phyloP scores from a whole-genome alignment of 1,140 invertebrate species.

The Dendroctonus valens region DNA sequence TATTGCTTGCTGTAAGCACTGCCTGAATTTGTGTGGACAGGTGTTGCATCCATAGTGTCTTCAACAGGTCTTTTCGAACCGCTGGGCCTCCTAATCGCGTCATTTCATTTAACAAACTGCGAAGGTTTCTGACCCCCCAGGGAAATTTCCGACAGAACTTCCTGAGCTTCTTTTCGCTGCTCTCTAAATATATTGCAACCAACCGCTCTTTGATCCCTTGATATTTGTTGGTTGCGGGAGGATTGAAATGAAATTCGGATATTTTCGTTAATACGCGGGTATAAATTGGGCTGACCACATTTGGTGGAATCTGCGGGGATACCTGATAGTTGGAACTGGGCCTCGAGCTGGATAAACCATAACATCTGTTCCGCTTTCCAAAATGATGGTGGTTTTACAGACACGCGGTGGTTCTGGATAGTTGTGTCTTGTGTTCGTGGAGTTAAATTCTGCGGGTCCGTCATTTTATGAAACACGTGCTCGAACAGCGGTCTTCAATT shows the following conservation, averaged over 20 bases:
- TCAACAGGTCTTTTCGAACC: slow-evolving; percentile 18
- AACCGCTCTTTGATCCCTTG: slow-evolving; percentile 27
- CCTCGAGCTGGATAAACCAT: slow-evolving; percentile 31
- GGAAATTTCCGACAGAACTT: slow-evolving; percentile 41
- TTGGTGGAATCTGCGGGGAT: slow-evolving; percentile 21
- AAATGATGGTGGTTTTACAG: slow-evolving; percentile 21
- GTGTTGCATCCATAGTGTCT: slow-evolving; percentile 19
- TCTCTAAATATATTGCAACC: slow-evolving; percentile 37
- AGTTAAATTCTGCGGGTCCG: too few relatives aligned
- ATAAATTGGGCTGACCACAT: slow-evolving; percentile 26
- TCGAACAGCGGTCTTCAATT: too few relatives aligned
- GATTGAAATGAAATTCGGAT: slow-evolving; percentile 18
- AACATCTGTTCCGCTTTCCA: slow-evolving; percentile 19
- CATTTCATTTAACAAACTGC: slow-evolving; percentile 39
- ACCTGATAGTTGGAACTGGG: slow-evolving; percentile 8
- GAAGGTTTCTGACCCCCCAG: slow-evolving; percentile 40
- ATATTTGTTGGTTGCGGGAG: slow-evolving; percentile 29
- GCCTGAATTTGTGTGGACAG: slow-evolving; percentile 11
- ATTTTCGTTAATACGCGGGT: slow-evolving; percentile 15
- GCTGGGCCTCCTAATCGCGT: slow-evolving; percentile 10
- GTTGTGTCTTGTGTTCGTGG: too few relatives aligned
- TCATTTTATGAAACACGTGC: too few relatives aligned
- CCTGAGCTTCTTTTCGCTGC: slow-evolving; percentile 35
- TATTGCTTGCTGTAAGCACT: too few relatives aligned
- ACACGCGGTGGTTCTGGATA: neutral